Evolutionary conservation across 2,888 invertebrate species (phyloP).

Genomic region (Eupelmus urozonus): DNA sequence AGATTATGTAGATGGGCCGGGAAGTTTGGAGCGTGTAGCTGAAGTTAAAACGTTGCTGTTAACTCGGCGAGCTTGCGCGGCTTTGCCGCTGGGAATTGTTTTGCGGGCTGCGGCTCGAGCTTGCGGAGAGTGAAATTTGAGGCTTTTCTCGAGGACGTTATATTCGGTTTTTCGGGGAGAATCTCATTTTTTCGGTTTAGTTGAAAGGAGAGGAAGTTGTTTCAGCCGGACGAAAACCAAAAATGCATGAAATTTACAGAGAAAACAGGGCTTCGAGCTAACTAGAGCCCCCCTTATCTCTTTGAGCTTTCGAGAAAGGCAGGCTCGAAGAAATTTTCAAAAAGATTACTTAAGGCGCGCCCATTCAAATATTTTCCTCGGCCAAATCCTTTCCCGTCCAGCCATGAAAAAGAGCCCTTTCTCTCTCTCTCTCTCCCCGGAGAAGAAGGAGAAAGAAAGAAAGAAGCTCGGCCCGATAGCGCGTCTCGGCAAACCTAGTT

Average conservation of each 20-base stretch:
- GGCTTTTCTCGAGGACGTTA: too few species aligned
- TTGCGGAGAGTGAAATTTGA: too few species aligned
- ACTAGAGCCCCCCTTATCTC: not conserved
- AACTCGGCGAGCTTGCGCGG: too few species aligned
- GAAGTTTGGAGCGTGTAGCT: too few species aligned
- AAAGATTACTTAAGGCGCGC: conserved; percentile 14
- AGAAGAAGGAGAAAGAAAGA: not conserved
- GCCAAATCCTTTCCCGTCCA: conserved; percentile 13
- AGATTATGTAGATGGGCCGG: too few species aligned
- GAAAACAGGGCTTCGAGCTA: not conserved
- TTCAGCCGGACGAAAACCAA: too few species aligned
- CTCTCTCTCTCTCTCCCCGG: not conserved
- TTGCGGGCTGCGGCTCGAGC: too few species aligned
- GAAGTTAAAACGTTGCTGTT: too few species aligned
- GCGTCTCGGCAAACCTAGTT: conserved; percentile 15
- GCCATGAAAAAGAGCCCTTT: not conserved
- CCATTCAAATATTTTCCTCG: conserved; percentile 37
- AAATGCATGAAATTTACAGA: conserved; percentile 10
- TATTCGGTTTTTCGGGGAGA: not conserved
- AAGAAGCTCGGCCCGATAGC: not conserved
- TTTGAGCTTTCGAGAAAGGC: not conserved
- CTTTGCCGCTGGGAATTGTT: too few species aligned
- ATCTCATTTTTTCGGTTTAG: too few species aligned
- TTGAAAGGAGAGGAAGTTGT: too few species aligned
- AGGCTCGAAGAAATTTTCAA: not conserved